phyloP scores from a whole-genome alignment of 2,888 invertebrate species.

The Chrysolina oricalcia region DNA sequence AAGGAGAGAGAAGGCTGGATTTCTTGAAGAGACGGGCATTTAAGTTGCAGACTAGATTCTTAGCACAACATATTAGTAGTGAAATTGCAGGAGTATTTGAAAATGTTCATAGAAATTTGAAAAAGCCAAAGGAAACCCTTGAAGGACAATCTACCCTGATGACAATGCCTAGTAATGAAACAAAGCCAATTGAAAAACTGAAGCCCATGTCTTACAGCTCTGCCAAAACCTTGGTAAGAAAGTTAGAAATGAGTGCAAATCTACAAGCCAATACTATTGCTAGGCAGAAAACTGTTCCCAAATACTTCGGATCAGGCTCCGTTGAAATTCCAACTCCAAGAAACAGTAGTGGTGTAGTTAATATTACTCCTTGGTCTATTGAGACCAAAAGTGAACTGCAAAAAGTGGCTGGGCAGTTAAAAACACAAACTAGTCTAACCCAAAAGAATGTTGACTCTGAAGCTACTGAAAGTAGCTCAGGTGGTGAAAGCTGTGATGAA shows the following conservation, averaged over 20 bases:
- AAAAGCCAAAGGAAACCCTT: constrained; percentile 61
- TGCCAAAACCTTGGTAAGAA: constrained; percentile 75
- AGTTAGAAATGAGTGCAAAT: constrained; percentile 72
- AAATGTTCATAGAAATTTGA: constrained; percentile 77
- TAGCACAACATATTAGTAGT: constrained; percentile 85
- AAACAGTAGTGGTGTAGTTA: constrained; percentile 63
- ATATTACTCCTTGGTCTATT: constrained; percentile 71
- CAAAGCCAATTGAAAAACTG: constrained; percentile 59
- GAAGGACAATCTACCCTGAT: constrained; percentile 31
- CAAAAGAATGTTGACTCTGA: constrained; percentile 90
- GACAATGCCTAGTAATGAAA: constrained; percentile 37
- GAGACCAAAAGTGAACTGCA: constrained; percentile 77
- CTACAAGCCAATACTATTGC: constrained; percentile 69
- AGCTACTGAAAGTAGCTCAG: constrained; percentile 94
- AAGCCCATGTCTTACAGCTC: constrained; percentile 73
- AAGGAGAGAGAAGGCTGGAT: constrained; percentile 81
- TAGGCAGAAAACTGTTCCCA: constrained; percentile 66
- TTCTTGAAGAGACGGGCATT: constrained; percentile 83
- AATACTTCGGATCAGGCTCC: constrained; percentile 76
- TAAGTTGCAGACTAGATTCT: constrained; percentile 83
- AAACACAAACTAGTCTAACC: constrained; percentile 82
- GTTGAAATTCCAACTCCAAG: constrained; percentile 62
- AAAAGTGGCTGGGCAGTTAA: constrained; percentile 82
- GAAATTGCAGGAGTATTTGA: constrained; percentile 87
- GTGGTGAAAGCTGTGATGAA: constrained; percentile 95